phyloP scores from a whole-genome alignment of 2,888 invertebrate species.

The Meteorus colon region DNA sequence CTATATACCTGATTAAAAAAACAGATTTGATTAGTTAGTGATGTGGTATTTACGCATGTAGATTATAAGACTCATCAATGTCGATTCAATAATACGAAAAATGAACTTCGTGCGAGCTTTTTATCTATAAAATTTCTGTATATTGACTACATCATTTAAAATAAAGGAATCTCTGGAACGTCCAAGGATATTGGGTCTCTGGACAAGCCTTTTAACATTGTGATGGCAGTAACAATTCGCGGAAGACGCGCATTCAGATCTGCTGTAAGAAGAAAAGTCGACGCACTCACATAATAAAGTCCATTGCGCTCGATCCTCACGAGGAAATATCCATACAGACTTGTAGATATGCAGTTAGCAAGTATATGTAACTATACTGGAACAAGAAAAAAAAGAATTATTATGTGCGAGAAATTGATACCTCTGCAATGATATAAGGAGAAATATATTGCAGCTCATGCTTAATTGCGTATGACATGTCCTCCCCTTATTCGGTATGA shows the following conservation, averaged over 20 bases:
- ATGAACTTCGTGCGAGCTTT: too few species aligned
- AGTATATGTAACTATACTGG: background rate
- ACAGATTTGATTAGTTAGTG: background rate
- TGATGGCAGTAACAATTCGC: constrained; percentile 35
- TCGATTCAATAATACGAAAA: too few species aligned
- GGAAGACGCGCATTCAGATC: constrained; percentile 34
- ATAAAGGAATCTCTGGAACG: background rate
- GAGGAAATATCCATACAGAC: background rate
- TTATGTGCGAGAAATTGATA: background rate
- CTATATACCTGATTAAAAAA: constrained; percentile 14
- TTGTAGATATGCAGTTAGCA: background rate
- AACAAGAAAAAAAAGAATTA: background rate
- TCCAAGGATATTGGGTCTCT: constrained; percentile 28
- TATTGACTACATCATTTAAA: background rate
- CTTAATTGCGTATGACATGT: background rate
- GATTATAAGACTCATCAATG: too few species aligned
- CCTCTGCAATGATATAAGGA: background rate
- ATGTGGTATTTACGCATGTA: background rate
- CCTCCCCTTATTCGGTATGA: background rate
- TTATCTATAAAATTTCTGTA: too few species aligned
- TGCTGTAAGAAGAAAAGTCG: constrained; percentile 14
- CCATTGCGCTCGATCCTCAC: constrained; percentile 41
- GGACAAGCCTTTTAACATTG: constrained; percentile 18
- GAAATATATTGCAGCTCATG: background rate
- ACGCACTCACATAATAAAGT: constrained; percentile 18